Conservation (phyloP, 2,888 invertebrate species). For the Graphium colonna region DNA sequence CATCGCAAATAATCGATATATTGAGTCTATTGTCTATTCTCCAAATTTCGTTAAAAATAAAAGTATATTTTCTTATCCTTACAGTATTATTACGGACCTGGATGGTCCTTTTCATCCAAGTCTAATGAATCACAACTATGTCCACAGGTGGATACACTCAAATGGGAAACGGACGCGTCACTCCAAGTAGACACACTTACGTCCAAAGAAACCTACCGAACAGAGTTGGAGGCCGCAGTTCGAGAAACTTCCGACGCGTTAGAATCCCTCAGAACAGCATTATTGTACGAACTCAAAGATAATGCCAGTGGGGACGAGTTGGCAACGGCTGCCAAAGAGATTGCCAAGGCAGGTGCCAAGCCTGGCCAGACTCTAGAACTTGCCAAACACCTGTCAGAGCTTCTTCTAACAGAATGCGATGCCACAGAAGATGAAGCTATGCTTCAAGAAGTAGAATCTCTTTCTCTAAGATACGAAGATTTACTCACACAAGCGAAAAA, state of each 20-base stretch:
- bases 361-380: conserved; percentile 91
- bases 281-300: conserved; percentile 56
- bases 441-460: conserved; percentile 81
- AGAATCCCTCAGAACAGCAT: conserved; percentile 82
- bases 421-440: conserved; percentile 84
- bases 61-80: too few species aligned
- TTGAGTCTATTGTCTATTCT: too few species aligned
- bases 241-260: conserved; percentile 85
- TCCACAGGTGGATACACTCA: conserved; percentile 86
- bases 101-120: too few species aligned
- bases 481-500: conserved; percentile 85
- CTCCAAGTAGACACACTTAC: conserved; percentile 92
- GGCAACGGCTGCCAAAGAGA: conserved; percentile 83
- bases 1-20: too few species aligned
- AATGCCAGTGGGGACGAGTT: conserved; percentile 80
- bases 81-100: too few species aligned
- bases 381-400: conserved; percentile 87
- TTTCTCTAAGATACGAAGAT: conserved; percentile 84
- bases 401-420: conserved; percentile 87
- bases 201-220: conserved; percentile 90
- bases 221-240: conserved; percentile 87
- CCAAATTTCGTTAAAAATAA: too few species aligned
- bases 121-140: background rate
- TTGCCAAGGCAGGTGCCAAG: conserved; percentile 87
- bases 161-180: conserved; percentile 87